A percentile compares a stretch with the other conserved stretches of the same genome.
Conservation (phyloP, 2,797 vertebrate species). For the Echiichthys vipera region DNA sequence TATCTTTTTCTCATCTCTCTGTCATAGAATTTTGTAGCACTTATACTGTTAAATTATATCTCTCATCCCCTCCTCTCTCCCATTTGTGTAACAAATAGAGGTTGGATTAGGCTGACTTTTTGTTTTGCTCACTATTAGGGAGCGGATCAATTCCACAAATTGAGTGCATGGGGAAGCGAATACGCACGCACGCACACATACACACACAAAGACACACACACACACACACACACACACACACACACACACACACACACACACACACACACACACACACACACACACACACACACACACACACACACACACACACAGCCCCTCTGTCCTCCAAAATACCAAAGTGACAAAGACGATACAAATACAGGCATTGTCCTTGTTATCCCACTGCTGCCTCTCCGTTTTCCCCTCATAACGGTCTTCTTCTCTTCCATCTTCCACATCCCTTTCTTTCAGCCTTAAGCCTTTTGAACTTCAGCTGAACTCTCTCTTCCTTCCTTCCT, state of each 20-base stretch:
- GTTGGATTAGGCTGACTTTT: constrained; percentile 67
- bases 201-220: constrained; percentile 23
- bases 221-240: constrained; percentile 22
- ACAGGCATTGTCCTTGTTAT: constrained; percentile 61
- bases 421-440: constrained; percentile 57
- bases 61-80: constrained; percentile 15
- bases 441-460: constrained; percentile 63
- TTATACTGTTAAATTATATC: constrained; percentile 43
- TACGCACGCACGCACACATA: constrained; percentile 11
- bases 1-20: constrained; percentile 38
- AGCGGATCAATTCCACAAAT: constrained; percentile 78
- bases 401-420: constrained; percentile 26
- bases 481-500: constrained; percentile 27
- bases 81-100: constrained; percentile 61
- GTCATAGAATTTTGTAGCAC: constrained; percentile 27
- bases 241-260: constrained; percentile 21
- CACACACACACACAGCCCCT: constrained; percentile 39
- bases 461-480: constrained; percentile 67
- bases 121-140: constrained; percentile 71
- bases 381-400: constrained; percentile 35
- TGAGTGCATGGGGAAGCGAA: constrained; percentile 66
- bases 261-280: constrained; percentile 21
- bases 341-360: constrained; percentile 69
- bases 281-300: constrained; percentile 20
- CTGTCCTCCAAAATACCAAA: constrained; percentile 69